Conservation (phyloP, 1,140 invertebrate genomes). For the Drosophila jambulina region DNA sequence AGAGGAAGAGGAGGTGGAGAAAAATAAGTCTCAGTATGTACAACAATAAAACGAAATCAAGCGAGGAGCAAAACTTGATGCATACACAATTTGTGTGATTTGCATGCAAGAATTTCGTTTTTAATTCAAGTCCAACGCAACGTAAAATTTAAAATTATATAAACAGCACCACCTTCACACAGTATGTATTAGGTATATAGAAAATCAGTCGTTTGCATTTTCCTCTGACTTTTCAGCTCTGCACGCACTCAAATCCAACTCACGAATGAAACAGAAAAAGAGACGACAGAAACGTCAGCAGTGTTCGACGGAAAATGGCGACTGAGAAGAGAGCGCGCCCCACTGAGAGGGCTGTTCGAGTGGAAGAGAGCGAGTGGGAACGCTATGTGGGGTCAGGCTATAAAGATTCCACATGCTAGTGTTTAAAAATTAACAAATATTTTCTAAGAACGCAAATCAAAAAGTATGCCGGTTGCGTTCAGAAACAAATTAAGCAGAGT, state of each 20-base stretch:
- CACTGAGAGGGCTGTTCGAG: conserved; percentile 27
- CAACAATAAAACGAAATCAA: conserved; percentile 61
- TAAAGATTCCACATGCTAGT: background rate
- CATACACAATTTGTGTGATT: conserved; percentile 57
- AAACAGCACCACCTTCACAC: conserved; percentile 61
- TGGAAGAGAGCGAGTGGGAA: conserved; percentile 37
- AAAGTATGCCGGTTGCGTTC: background rate
- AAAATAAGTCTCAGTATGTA: conserved; percentile 50
- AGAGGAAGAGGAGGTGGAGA: conserved; percentile 28
- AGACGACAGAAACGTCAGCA: conserved; percentile 14
- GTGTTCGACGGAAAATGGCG: conserved; percentile 31
- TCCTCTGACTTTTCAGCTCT: conserved; percentile 53
- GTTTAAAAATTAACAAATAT: conserved; percentile 1
- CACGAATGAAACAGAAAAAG: conserved; percentile 53
- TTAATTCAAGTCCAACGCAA: conserved; percentile 10
- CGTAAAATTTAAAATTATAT: conserved; percentile 60
- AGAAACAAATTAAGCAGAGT: background rate
- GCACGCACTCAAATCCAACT: conserved; percentile 77
- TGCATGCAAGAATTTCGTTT: conserved; percentile 33
- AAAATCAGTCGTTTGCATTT: conserved; percentile 45
- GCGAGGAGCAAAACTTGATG: conserved; percentile 58
- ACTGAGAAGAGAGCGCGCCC: conserved; percentile 20
- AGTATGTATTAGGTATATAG: conserved; percentile 61
- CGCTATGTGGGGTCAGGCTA: background rate
- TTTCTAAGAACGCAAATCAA: background rate